phyloP scores from a whole-genome alignment of 2,797 vertebrate genomes.

The Mormyrops boulengeri region DNA sequence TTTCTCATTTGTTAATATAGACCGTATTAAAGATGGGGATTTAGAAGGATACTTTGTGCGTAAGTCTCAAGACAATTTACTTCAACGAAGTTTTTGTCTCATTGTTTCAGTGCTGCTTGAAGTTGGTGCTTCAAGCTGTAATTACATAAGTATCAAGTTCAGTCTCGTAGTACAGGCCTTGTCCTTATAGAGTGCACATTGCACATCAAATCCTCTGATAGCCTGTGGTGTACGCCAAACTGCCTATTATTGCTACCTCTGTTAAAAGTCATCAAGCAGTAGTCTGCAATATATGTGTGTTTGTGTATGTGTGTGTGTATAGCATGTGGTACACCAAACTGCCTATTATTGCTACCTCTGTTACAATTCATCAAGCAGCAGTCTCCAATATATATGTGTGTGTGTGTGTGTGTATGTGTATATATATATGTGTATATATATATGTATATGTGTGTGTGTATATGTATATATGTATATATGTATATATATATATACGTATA shows the following conservation, averaged over 20 bases:
- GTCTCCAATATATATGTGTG: not conserved
- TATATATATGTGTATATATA: no score
- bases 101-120: slow-evolving; percentile 18
- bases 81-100: slow-evolving; percentile 34
- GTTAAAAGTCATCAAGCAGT: not conserved
- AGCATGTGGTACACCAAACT: slow-evolving; percentile 7
- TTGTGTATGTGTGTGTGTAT: not conserved
- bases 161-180: slow-evolving; percentile 49
- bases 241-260: not conserved
- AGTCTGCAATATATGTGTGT: not conserved
- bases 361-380: no score
- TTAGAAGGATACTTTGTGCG: not conserved
- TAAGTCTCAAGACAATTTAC: not conserved
- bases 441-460: no score
- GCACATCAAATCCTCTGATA: slow-evolving; percentile 59
- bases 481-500: no score
- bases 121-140: slow-evolving; percentile 47
- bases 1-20: not conserved
- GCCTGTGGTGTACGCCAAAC: slow-evolving; percentile 1
- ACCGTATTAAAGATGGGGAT: not conserved
- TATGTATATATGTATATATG: no score
- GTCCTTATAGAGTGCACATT: slow-evolving; percentile 63
- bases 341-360: not conserved
- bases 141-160: slow-evolving; percentile 65
- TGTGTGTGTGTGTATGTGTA: not conserved